Base-by-base conservation (phyloP, 2,888 invertebrate species). In the Cancer borealis region DNA sequence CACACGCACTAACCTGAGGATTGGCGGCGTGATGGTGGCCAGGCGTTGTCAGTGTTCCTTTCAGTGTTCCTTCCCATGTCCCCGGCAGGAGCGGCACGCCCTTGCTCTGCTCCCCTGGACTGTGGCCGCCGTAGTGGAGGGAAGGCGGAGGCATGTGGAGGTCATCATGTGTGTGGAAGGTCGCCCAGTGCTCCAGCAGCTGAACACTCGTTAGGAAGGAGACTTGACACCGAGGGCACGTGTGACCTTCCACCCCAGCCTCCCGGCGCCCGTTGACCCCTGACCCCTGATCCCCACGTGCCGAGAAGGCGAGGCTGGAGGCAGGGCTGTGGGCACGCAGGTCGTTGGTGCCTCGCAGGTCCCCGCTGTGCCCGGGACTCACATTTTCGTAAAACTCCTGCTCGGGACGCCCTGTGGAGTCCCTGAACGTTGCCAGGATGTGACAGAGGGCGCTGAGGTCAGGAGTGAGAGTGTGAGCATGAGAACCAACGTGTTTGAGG, bases 131-230 rank as follows among this genome's bases (percentile, higher is more conserved):
- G 87, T 26, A 54, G 17, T 87, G 91, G 93, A 91, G 87, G 87
- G 91, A 87, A 3, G 54, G 54, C 45, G 91, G 93, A 60, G 45
- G 39, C 45, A 87, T n/a, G 54, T 93, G 90, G 12, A 87, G 87
- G 14, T 60, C 49, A 26, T 93, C 93, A 66, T 93, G 91, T 5
- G 91, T 93, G 46, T 93, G 93, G 60, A 91, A 91, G 49, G 91
- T 60, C 5, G 93, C 90, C 93, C 93, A 93, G 87, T 93, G 93
- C 30, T 93, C 93, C 60, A 93, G 91, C 26, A 93, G 88, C n/a
- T 93, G 91, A 0, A 54, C 49, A 30, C 60, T 91, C 26, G 91
- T 93, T 26, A 91, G 93, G 60, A 93, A 93, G 66, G 84, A 79
- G 26, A 93, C 93, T 87, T 93, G 93, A n/a, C 93, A 93, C 26